Percentiles rank a stretch among this genome's conserved stretches.
Evolutionary conservation across 92 coral and sea anemone genomes (phyloP).

Genomic region (Montipora capitata): DNA sequence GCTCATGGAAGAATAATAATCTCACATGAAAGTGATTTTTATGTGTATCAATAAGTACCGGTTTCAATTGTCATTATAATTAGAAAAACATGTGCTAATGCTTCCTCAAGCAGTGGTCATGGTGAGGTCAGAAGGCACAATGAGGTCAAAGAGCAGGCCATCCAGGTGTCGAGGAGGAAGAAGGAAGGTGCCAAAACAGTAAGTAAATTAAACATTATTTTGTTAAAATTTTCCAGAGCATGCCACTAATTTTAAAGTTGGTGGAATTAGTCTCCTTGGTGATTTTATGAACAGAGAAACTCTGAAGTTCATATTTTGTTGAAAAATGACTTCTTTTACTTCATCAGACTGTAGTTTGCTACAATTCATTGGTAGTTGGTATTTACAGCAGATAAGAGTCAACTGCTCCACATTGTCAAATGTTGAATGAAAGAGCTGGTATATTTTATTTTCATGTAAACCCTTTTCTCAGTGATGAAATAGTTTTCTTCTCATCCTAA

Average conservation of each 20-base stretch:
- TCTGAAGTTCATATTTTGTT: conserved; percentile 49
- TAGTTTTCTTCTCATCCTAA: conserved; percentile 3
- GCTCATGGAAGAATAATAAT: no score
- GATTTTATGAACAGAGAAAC: background rate
- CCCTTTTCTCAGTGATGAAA: background rate
- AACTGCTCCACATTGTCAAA: background rate
- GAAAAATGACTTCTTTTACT: background rate
- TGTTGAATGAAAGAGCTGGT: background rate
- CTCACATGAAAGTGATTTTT: no score
- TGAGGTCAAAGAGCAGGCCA: conserved; percentile 64
- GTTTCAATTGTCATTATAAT: no score
- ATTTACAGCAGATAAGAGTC: background rate
- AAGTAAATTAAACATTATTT: conserved; percentile 1
- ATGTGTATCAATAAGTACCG: no score
- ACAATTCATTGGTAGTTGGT: background rate
- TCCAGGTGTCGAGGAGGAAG: conserved; percentile 35
- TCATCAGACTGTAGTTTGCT: background rate
- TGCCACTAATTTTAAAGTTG: background rate
- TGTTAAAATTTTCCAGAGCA: background rate
- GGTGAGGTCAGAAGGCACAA: conserved; percentile 48
- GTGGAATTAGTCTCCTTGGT: background rate
- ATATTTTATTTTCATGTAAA: background rate
- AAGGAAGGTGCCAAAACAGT: conserved; percentile 58
- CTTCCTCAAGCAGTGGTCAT: conserved; percentile 36
- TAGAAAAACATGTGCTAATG: background rate